phyloP scores from a whole-genome alignment of 2,113 vertebrate genomes.

The Periophthalmodon schlosseri region DNA sequence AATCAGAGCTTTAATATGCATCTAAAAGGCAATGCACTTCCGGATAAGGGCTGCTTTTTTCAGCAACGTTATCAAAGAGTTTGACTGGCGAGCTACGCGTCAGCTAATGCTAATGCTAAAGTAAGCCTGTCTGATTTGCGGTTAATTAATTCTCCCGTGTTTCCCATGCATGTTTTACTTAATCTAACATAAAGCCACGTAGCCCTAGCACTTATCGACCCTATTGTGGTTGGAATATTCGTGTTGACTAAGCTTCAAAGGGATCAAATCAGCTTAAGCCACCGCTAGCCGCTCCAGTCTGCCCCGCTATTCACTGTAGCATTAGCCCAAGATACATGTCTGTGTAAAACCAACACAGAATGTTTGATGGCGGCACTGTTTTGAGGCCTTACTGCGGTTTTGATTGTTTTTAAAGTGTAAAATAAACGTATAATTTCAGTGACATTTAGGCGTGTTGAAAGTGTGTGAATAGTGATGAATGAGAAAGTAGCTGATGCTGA shows the following conservation, averaged over 20 bases:
- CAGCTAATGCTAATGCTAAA: constrained; percentile 53
- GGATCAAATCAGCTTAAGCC: constrained; percentile 22
- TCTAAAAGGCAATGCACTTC: constrained; percentile 66
- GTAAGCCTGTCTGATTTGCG: constrained; percentile 13
- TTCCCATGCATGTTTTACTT: not conserved
- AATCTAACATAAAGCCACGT: not conserved
- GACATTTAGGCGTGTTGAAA: not conserved
- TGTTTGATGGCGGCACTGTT: constrained; percentile 56
- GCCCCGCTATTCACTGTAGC: constrained; percentile 11
- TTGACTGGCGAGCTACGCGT: constrained; percentile 72
- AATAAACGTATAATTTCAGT: not conserved
- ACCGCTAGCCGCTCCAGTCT: constrained; percentile 24
- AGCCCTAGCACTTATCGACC: not conserved
- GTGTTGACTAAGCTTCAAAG: constrained; percentile 17
- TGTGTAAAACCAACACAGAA: constrained; percentile 17
- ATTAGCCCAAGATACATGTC: constrained; percentile 24
- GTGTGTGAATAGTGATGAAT: constrained; percentile 5
- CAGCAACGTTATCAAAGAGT: constrained; percentile 79
- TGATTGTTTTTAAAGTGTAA: not conserved
- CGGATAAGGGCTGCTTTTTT: constrained; percentile 72
- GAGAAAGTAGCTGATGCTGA: constrained; percentile 2
- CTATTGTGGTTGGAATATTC: not conserved
- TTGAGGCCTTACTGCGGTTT: constrained; percentile 43
- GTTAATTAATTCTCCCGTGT: not conserved
- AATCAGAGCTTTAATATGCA: constrained; percentile 7